Evolutionary conservation across 2,888 invertebrate genomes (phyloP).

Genomic region (Callinectes sapidus): DNA sequence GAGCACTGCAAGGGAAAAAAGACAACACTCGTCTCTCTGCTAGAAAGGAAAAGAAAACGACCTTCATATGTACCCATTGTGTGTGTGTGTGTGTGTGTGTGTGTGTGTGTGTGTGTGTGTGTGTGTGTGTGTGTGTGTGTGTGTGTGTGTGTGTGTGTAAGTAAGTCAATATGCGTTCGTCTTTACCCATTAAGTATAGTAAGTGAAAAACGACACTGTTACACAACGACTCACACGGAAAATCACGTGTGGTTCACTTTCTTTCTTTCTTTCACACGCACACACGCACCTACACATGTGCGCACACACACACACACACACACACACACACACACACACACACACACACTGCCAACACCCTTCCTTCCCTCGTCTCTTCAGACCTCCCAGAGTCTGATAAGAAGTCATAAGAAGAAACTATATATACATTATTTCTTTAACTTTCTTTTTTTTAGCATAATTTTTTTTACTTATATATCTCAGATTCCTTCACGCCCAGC

Average conservation of each 20-base stretch:
- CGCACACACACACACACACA: constrained; percentile 40
- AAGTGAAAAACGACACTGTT: background rate
- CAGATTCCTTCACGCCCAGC: background rate
- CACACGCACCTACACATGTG: background rate
- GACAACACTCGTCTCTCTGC: background rate
- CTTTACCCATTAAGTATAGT: background rate
- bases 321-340: constrained; percentile 27
- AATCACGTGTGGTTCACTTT: background rate
- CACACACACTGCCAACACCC: constrained; percentile 22
- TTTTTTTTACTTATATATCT: background rate
- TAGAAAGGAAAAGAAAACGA: background rate
- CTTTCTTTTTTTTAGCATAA: no score
- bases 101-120: background rate
- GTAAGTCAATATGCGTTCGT: background rate
- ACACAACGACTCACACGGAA: background rate
- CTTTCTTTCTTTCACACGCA: no score
- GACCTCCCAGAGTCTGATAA: constrained; percentile 5
- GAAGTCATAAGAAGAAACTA: constrained; percentile 15
- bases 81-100: background rate
- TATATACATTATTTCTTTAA: no score
- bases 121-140: constrained; percentile 33
- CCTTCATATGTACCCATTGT: background rate
- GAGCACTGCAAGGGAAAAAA: background rate
- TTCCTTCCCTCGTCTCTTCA: background rate
- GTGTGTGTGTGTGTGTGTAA: constrained; percentile 44